Conservation (phyloP, 2,888 invertebrate genomes). For the Euzetes globulus region DNA sequence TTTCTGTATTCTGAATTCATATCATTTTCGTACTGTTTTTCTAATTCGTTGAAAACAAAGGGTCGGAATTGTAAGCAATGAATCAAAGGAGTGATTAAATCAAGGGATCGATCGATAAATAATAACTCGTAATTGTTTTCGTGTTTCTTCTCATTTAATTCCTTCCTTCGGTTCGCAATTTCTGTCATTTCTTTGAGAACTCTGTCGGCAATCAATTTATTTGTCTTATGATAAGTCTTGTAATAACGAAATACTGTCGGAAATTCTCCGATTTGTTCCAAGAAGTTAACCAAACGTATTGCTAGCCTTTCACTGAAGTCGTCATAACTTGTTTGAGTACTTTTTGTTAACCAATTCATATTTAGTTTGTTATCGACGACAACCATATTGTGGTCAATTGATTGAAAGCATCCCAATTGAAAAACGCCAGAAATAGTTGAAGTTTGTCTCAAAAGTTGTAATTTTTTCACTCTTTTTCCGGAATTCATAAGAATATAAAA, state of each 20-base stretch:
- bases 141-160: not conserved
- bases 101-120: not conserved
- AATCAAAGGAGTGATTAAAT: slow-evolving; percentile 13
- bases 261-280: slow-evolving; percentile 15
- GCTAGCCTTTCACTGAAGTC: not conserved
- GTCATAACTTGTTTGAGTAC: not conserved
- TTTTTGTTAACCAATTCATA: slow-evolving; percentile 18
- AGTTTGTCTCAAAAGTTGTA: not conserved
- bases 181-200: not conserved
- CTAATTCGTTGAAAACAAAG: slow-evolving; percentile 22
- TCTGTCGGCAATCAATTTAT: slow-evolving; percentile 3
- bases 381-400: slow-evolving; percentile 13
- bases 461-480: not conserved
- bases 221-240: not conserved
- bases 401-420: slow-evolving; percentile 7
- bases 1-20: slow-evolving; percentile 1
- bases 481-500: not conserved
- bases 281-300: not conserved
- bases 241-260: not conserved
- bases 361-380: not conserved
- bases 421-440: not conserved
- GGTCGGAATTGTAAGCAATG: slow-evolving; percentile 1
- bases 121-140: not conserved
- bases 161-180: not conserved
- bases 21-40: not conserved